These are phyloP conservation scores for Venusia cambrica DNA, from an alignment of 2,888 invertebrate genomes.

Conservation along the genomic window DNA sequence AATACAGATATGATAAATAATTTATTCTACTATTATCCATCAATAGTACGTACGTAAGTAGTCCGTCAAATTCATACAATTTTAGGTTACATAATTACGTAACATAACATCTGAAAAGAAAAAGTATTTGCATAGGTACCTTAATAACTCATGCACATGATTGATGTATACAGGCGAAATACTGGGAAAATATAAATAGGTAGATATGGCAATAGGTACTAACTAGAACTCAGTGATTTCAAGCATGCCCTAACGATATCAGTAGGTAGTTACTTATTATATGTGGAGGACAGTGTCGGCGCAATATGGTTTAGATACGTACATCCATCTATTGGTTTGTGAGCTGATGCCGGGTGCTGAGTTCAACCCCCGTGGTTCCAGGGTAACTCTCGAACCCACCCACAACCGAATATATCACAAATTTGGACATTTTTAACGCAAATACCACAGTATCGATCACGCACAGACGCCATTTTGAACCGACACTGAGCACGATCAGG, in stretches of 20 bases:
- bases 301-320: constrained; percentile 77
- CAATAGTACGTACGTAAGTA: too few species aligned
- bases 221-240: constrained; percentile 50
- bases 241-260: constrained; percentile 52
- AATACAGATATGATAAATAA: too few species aligned
- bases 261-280: constrained; percentile 46
- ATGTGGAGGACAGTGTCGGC: constrained; percentile 65
- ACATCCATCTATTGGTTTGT: constrained; percentile 74
- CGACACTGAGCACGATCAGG: constrained; percentile 68
- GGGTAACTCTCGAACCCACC: constrained; percentile 71
- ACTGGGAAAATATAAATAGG: constrained; percentile 38
- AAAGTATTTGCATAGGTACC: constrained; percentile 25
- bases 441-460: constrained; percentile 80
- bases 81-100: constrained; percentile 17
- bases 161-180: constrained; percentile 37
- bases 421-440: constrained; percentile 71
- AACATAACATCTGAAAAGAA: constrained; percentile 23
- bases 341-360: constrained; percentile 61
- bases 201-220: constrained; percentile 53
- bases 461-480: constrained; percentile 80
- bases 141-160: constrained; percentile 43
- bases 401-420: constrained; percentile 73
- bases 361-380: constrained; percentile 64
- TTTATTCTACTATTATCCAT: too few species aligned
- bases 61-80: too few species aligned